These are phyloP conservation scores for Leptopterna dolabrata DNA, from an alignment of 2,888 invertebrate genomes.

Conservation along the genomic window DNA sequence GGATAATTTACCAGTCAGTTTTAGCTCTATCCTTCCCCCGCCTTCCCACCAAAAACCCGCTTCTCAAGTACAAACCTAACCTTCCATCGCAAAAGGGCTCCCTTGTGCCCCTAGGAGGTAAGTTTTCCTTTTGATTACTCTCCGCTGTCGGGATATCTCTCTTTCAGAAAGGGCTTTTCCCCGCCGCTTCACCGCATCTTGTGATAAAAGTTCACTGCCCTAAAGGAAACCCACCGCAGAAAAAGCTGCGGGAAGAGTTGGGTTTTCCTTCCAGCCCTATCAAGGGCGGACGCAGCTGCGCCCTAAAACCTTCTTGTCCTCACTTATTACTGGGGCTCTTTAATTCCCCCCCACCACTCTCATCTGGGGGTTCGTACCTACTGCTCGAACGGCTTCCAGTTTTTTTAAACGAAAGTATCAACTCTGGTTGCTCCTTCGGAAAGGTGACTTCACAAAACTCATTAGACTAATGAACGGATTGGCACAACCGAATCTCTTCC, in stretches of 20 bases:
- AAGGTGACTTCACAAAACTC: conserved; percentile 36
- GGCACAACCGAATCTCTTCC: background rate
- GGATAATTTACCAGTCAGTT: conserved; percentile 41
- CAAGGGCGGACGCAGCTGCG: conserved; percentile 38
- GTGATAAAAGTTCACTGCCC: conserved; percentile 41
- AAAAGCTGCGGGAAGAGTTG: too few species aligned
- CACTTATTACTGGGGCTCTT: conserved; percentile 27
- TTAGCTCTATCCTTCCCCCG: background rate
- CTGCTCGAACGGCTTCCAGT: conserved; percentile 6
- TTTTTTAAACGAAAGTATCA: conserved; percentile 34
- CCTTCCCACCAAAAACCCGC: background rate
- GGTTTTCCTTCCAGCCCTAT: background rate
- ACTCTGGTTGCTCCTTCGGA: conserved; percentile 18
- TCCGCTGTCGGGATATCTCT: conserved; percentile 27
- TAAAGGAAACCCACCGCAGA: conserved; percentile 35
- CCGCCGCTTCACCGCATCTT: background rate
- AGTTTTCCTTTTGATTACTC: conserved; percentile 44
- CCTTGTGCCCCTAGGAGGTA: conserved; percentile 18
- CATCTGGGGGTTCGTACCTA: conserved; percentile 19
- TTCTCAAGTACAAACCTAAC: background rate
- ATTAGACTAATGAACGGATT: conserved; percentile 37
- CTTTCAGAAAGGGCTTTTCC: background rate
- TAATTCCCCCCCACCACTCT: conserved; percentile 9
- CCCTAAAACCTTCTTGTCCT: conserved; percentile 35
- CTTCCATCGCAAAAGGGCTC: background rate